phyloP scores from a whole-genome alignment of 2,113 vertebrate genomes.

The Pelecanoides urinatrix region DNA sequence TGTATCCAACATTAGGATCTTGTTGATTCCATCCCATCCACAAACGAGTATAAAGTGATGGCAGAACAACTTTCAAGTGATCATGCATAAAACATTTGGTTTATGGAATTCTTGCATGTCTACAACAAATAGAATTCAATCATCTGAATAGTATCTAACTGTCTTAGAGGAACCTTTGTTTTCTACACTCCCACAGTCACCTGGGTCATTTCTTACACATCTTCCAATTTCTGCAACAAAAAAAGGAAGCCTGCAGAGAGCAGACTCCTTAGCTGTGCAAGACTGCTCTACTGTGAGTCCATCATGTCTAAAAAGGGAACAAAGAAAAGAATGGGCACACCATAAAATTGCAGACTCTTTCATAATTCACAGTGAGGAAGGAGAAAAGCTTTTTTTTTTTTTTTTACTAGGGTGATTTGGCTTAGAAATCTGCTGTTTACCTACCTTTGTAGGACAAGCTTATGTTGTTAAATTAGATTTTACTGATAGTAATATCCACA shows the following conservation, averaged over 20 bases:
- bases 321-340: not conserved
- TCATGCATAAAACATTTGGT: not conserved
- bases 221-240: not conserved
- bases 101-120: not conserved
- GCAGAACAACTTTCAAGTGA: not conserved
- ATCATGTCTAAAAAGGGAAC: not conserved
- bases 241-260: not conserved
- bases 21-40: not conserved
- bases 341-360: not conserved
- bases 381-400: not conserved
- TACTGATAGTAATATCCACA: not conserved
- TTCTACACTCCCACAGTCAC: not conserved
- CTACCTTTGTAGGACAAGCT: not conserved
- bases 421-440: not conserved
- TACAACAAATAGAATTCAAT: not conserved
- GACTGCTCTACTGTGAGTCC: not conserved
- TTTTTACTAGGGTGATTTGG: not conserved
- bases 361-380: not conserved
- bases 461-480: not conserved
- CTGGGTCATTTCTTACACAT: not conserved
- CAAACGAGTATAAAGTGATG: not conserved
- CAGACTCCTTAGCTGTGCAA: not conserved
- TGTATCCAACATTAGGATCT: not conserved
- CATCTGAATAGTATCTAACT: not conserved
- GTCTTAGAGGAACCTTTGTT: not conserved